Conservation (phyloP, 2,888 invertebrate genomes). For the Pocota personata region DNA sequence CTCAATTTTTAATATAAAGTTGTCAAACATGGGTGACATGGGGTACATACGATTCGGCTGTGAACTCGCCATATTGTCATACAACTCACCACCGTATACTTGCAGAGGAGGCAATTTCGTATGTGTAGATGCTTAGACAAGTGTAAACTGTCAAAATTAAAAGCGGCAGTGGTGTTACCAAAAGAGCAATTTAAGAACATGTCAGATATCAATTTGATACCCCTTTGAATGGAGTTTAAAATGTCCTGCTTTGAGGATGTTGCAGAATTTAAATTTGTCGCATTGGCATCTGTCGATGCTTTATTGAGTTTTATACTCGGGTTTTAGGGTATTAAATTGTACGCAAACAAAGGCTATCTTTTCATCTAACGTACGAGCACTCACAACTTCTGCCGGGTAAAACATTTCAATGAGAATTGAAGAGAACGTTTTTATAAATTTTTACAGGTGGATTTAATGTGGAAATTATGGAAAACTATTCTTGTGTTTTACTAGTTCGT, state of each 20-base stretch:
- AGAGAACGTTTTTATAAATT: no score
- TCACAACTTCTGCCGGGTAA: no score
- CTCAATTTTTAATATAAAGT: constrained; percentile 66
- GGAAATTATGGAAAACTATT: no score
- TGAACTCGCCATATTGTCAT: constrained; percentile 52
- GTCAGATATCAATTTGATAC: constrained; percentile 16
- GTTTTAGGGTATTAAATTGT: neutral
- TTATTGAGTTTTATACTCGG: neutral
- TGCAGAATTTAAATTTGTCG: neutral
- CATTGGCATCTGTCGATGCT: constrained; percentile 12
- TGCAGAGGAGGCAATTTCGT: constrained; percentile 26
- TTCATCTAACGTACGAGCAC: no score
- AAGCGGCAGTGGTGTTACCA: constrained; percentile 19
- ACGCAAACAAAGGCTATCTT: no score
- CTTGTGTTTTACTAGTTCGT: no score
- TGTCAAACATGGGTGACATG: constrained; percentile 60
- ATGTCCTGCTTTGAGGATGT: neutral
- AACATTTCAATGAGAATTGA: no score
- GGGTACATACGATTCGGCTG: constrained; percentile 14
- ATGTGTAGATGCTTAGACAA: constrained; percentile 43
- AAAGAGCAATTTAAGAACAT: constrained; percentile 40
- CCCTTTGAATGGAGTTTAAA: constrained; percentile 20
- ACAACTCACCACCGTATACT: constrained; percentile 35
- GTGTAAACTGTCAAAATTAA: constrained; percentile 63
- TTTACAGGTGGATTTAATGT: no score